Evolutionary conservation across 2,113 vertebrate species (phyloP).

Genomic region (Bombycilla garrulus): DNA sequence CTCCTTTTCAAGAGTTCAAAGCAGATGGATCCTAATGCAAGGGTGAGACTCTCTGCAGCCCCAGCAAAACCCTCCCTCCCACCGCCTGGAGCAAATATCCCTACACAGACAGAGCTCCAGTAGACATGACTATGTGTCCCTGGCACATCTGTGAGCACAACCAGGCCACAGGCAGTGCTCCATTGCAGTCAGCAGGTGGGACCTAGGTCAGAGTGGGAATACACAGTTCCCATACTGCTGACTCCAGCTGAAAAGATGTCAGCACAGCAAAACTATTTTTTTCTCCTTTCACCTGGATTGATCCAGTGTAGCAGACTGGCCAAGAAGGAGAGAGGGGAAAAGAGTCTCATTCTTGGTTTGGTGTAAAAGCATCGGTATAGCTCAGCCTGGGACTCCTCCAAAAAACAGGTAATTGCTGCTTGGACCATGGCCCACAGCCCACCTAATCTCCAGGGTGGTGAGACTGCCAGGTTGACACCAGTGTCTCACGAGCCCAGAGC

Average conservation of each 20-base stretch:
- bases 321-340: neutral
- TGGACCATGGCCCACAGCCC: neutral
- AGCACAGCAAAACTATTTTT: neutral
- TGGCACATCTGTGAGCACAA: neutral
- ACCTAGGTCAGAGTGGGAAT: neutral
- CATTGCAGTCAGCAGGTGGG: neutral
- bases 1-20: neutral
- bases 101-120: neutral
- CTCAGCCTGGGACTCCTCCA: neutral
- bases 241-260: neutral
- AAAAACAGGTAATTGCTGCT: neutral
- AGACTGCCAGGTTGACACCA: rapidly evolving
- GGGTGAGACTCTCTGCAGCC: neutral
- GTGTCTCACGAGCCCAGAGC: rapidly evolving
- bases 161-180: neutral
- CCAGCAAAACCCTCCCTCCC: neutral
- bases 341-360: neutral
- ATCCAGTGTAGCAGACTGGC: neutral
- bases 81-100: neutral
- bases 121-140: rapidly evolving
- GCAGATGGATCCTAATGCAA: neutral
- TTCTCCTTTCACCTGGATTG: neutral
- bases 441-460: neutral
- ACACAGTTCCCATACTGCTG: neutral
- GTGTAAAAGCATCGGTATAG: neutral